Evolutionary conservation across 2,888 invertebrate genomes (phyloP).

Genomic region (Ctenicera cuprea): DNA sequence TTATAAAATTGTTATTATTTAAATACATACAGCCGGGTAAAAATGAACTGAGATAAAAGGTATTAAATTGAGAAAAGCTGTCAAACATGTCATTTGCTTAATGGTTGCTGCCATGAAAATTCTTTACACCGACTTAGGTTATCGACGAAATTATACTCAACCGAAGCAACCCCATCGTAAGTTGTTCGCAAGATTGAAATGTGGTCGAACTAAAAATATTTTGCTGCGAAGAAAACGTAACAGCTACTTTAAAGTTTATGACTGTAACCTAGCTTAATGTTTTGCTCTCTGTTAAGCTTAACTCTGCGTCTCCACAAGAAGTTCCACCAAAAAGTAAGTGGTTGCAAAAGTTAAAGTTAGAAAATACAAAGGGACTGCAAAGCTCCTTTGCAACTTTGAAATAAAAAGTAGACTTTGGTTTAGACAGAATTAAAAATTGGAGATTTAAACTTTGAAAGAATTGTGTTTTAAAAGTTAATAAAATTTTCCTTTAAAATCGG

Average conservation of each 20-base stretch:
- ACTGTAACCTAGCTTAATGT: not conserved
- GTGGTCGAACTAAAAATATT: not conserved
- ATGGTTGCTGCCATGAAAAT: too few relatives aligned
- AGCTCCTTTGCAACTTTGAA: not conserved
- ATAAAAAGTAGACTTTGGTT: too few relatives aligned
- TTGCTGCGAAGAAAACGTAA: not conserved
- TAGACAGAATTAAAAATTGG: too few relatives aligned
- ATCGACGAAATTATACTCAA: conserved; percentile 27
- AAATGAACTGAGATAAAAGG: too few relatives aligned
- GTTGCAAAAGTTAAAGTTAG: not conserved
- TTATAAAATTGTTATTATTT: too few relatives aligned
- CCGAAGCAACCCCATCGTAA: conserved; percentile 14
- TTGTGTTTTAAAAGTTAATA: too few relatives aligned
- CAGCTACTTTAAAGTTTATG: not conserved
- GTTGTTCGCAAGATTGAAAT: conserved; percentile 20
- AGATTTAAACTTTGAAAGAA: too few relatives aligned
- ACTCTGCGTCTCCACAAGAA: not conserved
- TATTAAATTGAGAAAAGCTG: too few relatives aligned
- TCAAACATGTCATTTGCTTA: too few relatives aligned
- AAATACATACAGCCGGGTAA: too few relatives aligned
- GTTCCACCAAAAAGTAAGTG: not conserved
- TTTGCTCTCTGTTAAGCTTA: not conserved
- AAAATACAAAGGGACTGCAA: not conserved
- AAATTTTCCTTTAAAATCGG: too few relatives aligned
- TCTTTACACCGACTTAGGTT: not conserved